phyloP scores from a whole-genome alignment of 2,113 vertebrate genomes.

The Cyphomyrus plagiostoma region DNA sequence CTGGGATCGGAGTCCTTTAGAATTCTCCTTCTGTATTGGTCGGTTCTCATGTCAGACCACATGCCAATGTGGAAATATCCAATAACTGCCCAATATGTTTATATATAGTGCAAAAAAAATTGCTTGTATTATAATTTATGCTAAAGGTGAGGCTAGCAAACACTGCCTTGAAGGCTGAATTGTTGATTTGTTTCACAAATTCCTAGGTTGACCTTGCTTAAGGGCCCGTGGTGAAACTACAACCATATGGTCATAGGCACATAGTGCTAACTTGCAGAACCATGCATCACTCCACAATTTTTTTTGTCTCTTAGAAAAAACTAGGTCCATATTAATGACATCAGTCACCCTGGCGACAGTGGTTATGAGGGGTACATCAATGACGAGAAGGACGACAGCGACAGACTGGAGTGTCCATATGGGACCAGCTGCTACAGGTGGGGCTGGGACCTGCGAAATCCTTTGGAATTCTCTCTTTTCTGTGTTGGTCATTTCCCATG shows the following conservation, averaged over 20 bases:
- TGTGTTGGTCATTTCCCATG: background rate
- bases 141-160: no score
- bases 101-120: background rate
- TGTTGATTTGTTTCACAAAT: no score
- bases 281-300: background rate
- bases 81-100: background rate
- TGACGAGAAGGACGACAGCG: slow-evolving; percentile 14
- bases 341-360: slow-evolving; percentile 58
- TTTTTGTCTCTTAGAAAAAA: slow-evolving; percentile 53
- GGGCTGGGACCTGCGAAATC: background rate
- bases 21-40: background rate
- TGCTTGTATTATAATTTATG: background rate
- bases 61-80: background rate
- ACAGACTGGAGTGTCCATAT: slow-evolving; percentile 57
- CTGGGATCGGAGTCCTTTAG: background rate
- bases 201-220: no score
- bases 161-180: no score
- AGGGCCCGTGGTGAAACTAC: no score
- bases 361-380: slow-evolving; percentile 38
- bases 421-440: slow-evolving; percentile 65
- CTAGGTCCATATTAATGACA: slow-evolving; percentile 58
- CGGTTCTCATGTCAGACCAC: background rate
- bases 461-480: background rate
- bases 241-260: no score
- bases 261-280: background rate